Base-by-base conservation (phyloP, 2,113 vertebrate genomes). In the Arenaria interpres region DNA sequence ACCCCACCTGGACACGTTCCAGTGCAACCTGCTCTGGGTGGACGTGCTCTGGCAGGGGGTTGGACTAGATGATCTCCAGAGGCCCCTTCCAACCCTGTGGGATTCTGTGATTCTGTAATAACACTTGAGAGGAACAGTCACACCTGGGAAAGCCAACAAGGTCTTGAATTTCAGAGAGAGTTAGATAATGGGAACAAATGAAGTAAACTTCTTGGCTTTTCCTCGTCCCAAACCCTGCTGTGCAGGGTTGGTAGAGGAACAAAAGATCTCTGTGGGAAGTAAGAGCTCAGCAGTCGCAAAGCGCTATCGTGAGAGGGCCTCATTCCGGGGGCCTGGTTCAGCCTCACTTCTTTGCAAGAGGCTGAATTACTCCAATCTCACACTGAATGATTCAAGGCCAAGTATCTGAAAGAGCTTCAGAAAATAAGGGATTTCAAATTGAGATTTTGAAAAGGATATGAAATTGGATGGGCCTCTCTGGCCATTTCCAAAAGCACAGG, bases 271-370 rank as follows among this genome's bases (percentile, higher is more conserved):
- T 0, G 0, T 53, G 41, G 53, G 35, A 45, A 46, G 25, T 2
- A 21, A 41, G 71, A 93, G 54, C 48, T 79, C 60, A 28, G 71
- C 62, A 85, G 23, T 59, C 19, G 7, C 19, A n/a, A 62, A 13
- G 50, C 66, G 51, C 66, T 75, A 64, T 25, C 0, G 0, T 15
- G 37, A 51, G 28, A 2, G 14, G 56, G 37, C 43, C 76, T 60
- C 54, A 0, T 7, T 72, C 66, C 5, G 2, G 6, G 2, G 5
- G 48, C 25, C 10, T 43, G 59, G 23, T 51, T 78, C 69, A 9
- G 25, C 33, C n/a, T 28, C 25, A 43, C 48, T 69, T 50, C 66
- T 30, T 56, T n/a, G 16, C 15, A 8, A 33, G 46, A 54, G n/a
- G 16, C 69, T 41, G 45, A 78, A 32, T 53, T 57, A 24, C 3